Evolutionary conservation across 2,888 invertebrate species (phyloP).

Genomic region (Listrodromus nycthemerus): DNA sequence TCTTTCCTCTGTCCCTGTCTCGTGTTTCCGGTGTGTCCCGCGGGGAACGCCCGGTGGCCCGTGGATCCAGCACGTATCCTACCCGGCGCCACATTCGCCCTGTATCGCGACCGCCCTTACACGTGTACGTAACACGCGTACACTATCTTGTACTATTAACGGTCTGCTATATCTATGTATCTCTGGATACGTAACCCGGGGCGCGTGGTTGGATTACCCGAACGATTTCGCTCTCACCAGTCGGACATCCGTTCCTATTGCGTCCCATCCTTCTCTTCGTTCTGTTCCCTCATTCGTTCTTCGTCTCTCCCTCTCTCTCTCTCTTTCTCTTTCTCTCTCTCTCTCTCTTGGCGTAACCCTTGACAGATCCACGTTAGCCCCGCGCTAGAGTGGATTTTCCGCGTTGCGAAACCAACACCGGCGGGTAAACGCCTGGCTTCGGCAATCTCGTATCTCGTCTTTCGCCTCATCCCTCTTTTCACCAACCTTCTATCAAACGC

Average conservation of each 20-base stretch:
- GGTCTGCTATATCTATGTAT: conserved; percentile 11
- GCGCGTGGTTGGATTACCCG: conserved; percentile 68
- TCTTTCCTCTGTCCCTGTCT: conserved; percentile 27
- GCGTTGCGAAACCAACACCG: conserved; percentile 49
- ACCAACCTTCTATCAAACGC: conserved; percentile 31
- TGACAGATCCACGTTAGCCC: conserved; percentile 47
- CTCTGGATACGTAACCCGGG: conserved; percentile 31
- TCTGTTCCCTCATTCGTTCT: not conserved
- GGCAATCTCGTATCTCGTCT: conserved; percentile 49
- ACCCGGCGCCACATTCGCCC: conserved; percentile 11
- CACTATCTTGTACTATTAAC: conserved; percentile 11
- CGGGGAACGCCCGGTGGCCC: conserved; percentile 29
- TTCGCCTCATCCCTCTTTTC: conserved; percentile 41
- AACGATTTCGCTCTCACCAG: conserved; percentile 62
- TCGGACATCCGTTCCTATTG: conserved; percentile 42
- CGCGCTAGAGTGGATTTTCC: conserved; percentile 64
- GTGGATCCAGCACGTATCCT: conserved; percentile 51
- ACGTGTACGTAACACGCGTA: conserved; percentile 62
- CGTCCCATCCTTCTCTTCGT: not conserved
- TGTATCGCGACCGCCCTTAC: conserved; percentile 45
- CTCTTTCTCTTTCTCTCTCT: conserved; percentile 20
- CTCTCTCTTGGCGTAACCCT: conserved; percentile 54
- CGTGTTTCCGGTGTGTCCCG: conserved; percentile 48
- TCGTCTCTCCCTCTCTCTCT: conserved; percentile 1
- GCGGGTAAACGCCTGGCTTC: conserved; percentile 21